These are phyloP conservation scores for Riparia riparia DNA, from an alignment of 2,113 vertebrate species.

Conservation along the genomic window DNA sequence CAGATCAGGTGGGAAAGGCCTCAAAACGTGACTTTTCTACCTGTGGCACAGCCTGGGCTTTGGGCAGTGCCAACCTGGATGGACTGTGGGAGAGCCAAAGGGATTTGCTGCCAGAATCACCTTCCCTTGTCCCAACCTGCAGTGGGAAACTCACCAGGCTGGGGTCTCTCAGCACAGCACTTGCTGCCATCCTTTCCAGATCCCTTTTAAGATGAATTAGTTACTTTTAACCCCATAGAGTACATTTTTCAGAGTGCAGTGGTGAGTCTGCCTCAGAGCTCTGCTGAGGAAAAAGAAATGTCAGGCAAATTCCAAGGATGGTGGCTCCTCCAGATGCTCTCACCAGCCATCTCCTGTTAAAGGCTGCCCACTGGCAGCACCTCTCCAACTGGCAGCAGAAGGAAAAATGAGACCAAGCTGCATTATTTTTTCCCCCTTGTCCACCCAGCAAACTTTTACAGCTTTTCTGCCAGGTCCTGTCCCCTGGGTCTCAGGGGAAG, in stretches of 20 bases:
- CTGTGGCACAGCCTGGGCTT: neutral
- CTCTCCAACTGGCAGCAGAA: neutral
- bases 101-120: neutral
- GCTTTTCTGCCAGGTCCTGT: neutral
- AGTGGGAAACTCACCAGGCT: neutral
- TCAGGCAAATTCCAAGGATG: fast-evolving
- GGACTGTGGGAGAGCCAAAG: neutral
- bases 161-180: fast-evolving
- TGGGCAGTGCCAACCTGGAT: neutral
- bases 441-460: neutral
- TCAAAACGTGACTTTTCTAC: neutral
- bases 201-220: fast-evolving
- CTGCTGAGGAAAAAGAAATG: neutral
- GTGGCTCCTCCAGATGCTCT: neutral
- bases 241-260: neutral
- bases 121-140: fast-evolving
- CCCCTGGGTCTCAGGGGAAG: neutral
- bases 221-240: neutral
- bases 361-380: neutral
- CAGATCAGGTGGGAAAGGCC: neutral
- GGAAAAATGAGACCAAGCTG: neutral
- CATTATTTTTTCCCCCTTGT: neutral
- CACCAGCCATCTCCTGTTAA: neutral
- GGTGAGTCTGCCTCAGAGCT: neutral
- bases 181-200: neutral